Evolutionary conservation across 2,113 vertebrate species (phyloP).

Genomic region (Dissostichus mawsoni): DNA sequence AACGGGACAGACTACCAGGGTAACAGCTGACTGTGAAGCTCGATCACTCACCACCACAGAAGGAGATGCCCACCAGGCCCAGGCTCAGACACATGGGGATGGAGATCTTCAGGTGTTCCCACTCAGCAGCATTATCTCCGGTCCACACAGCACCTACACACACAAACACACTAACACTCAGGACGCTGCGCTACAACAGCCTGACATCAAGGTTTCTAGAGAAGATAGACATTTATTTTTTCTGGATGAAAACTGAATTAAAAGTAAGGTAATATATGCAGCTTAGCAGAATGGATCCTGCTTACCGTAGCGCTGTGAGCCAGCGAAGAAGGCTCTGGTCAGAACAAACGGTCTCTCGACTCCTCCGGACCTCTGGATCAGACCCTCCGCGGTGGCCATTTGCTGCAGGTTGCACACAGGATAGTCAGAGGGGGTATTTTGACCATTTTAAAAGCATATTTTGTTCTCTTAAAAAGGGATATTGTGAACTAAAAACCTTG

Average conservation of each 20-base stretch:
- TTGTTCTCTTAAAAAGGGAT: not conserved
- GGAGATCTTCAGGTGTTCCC: constrained; percentile 92
- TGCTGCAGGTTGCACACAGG: constrained; percentile 80
- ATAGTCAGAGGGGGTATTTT: constrained; percentile 1
- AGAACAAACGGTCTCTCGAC: constrained; percentile 91
- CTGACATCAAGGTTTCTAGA: not conserved
- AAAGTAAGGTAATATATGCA: no score
- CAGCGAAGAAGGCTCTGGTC: constrained; percentile 90
- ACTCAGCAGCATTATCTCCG: constrained; percentile 92
- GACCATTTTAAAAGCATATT: not conserved
- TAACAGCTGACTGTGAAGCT: not conserved
- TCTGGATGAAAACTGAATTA: no score
- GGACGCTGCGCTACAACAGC: not conserved
- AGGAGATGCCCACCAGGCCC: constrained; percentile 89
- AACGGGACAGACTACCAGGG: no score
- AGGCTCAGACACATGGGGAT: constrained; percentile 94
- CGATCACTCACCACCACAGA: constrained; percentile 89
- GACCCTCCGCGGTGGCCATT: constrained; percentile 90
- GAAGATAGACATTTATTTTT: not conserved
- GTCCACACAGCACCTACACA: constrained; percentile 92
- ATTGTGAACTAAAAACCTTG: not conserved
- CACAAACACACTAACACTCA: not conserved
- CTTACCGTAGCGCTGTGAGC: constrained; percentile 93
- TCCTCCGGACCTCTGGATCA: constrained; percentile 88
- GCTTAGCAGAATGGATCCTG: not conserved